Conservation (phyloP, 1,140 invertebrate genomes). For the Sinonovacula constricta region DNA sequence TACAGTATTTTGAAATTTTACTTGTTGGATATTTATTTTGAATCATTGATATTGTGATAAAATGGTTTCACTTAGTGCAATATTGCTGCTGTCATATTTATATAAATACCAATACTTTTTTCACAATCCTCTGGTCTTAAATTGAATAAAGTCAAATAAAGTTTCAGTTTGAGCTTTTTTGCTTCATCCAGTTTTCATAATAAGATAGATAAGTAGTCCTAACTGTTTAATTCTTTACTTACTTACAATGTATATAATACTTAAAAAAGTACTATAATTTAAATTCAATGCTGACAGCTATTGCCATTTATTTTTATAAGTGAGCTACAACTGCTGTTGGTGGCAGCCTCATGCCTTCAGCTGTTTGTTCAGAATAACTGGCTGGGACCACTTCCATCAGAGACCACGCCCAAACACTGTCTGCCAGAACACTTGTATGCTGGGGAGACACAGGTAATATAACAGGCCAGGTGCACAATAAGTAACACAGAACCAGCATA, state of each 20-base stretch:
- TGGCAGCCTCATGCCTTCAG: conserved; percentile 83
- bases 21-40: too few species aligned
- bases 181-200: neutral
- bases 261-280: neutral
- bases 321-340: conserved; percentile 74
- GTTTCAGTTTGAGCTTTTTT: neutral
- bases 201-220: neutral
- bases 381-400: conserved; percentile 83
- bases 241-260: neutral
- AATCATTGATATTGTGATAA: too few species aligned
- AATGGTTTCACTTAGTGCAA: too few species aligned
- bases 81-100: too few species aligned
- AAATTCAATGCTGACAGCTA: neutral
- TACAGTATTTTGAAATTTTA: too few species aligned
- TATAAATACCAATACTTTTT: too few species aligned
- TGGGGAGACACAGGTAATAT: conserved; percentile 49
- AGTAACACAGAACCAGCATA: too few species aligned
- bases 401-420: conserved; percentile 3
- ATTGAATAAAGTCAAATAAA: too few species aligned
- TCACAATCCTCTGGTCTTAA: too few species aligned
- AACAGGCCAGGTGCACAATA: too few species aligned
- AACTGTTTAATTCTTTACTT: neutral
- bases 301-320: conserved; percentile 51
- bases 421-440: conserved; percentile 52
- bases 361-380: conserved; percentile 90